phyloP scores from a whole-genome alignment of 2,797 vertebrate genomes.

The Holocentrus rufus region DNA sequence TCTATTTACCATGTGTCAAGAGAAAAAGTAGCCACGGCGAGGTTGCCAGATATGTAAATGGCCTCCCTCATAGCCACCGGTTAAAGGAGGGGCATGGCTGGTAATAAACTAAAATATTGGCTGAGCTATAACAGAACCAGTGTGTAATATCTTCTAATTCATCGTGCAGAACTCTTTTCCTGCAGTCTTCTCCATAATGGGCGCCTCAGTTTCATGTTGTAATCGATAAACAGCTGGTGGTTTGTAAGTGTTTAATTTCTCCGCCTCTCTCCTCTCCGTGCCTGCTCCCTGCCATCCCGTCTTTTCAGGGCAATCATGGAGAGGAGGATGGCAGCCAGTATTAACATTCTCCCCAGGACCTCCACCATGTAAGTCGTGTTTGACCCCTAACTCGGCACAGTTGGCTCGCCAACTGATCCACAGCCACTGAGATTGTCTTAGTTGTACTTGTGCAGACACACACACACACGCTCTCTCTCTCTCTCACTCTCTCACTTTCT shows the following conservation, averaged over 20 bases:
- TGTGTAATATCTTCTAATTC: slow-evolving; percentile 26
- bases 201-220: slow-evolving; percentile 29
- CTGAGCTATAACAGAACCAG: slow-evolving; percentile 29
- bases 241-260: slow-evolving; percentile 41
- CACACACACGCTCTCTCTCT: slow-evolving; percentile 3
- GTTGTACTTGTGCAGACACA: neutral
- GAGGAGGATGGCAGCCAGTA: slow-evolving; percentile 85
- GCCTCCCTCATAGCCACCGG: slow-evolving; percentile 17
- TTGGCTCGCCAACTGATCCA: neutral
- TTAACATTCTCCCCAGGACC: slow-evolving; percentile 87
- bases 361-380: slow-evolving; percentile 85
- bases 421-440: slow-evolving; percentile 1
- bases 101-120: slow-evolving; percentile 42
- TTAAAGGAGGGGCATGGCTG: slow-evolving; percentile 15
- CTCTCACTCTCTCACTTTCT: neutral
- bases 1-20: slow-evolving; percentile 50
- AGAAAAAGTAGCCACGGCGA: slow-evolving; percentile 41
- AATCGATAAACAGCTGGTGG: slow-evolving; percentile 51
- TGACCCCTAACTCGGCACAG: slow-evolving; percentile 19
- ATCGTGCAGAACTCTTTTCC: neutral
- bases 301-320: slow-evolving; percentile 86
- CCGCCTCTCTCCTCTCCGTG: slow-evolving; percentile 19
- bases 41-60: slow-evolving; percentile 61
- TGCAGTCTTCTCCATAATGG: neutral
- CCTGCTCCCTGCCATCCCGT: slow-evolving; percentile 11